These are phyloP conservation scores for Hypsopygia costalis DNA, from an alignment of 2,888 invertebrate genomes.

Conservation along the genomic window DNA sequence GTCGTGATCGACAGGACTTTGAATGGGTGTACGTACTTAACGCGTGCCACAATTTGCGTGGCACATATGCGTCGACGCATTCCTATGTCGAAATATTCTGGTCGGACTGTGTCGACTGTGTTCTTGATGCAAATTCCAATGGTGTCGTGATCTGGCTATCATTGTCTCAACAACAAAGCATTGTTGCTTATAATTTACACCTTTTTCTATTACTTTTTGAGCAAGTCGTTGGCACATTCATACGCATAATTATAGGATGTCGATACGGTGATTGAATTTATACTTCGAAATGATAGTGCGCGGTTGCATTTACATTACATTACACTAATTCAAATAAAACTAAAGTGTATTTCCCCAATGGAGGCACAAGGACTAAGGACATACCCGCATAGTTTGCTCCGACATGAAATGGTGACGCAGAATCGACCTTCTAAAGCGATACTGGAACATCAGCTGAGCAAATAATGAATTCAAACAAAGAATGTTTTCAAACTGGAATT, in stretches of 20 bases:
- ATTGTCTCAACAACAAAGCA: constrained; percentile 3
- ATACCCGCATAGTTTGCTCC: background rate
- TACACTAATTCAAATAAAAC: background rate
- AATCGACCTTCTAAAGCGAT: constrained; percentile 4
- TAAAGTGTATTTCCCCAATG: background rate
- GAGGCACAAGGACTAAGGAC: background rate
- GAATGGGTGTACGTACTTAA: constrained; percentile 21
- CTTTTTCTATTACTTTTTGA: background rate
- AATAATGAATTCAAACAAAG: constrained; percentile 9
- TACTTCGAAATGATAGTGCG: too few relatives aligned
- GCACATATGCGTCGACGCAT: constrained; percentile 21
- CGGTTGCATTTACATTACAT: too few relatives aligned
- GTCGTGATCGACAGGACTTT: constrained; percentile 38
- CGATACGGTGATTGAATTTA: too few relatives aligned
- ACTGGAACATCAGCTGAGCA: constrained; percentile 14
- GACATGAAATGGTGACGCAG: constrained; percentile 1
- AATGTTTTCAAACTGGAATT: constrained; percentile 4
- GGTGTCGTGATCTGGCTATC: constrained; percentile 2
- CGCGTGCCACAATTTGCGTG: constrained; percentile 20
- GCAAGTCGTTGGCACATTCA: too few relatives aligned
- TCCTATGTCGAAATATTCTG: constrained; percentile 25
- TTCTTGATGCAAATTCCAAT: constrained; percentile 3
- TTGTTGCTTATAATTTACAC: background rate
- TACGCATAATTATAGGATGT: too few relatives aligned
- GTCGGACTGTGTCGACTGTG: constrained; percentile 5